A percentile compares a stretch with the other conserved stretches of the same genome.
Conservation (phyloP, 2,113 vertebrate genomes). For the Cervus canadensis region DNA sequence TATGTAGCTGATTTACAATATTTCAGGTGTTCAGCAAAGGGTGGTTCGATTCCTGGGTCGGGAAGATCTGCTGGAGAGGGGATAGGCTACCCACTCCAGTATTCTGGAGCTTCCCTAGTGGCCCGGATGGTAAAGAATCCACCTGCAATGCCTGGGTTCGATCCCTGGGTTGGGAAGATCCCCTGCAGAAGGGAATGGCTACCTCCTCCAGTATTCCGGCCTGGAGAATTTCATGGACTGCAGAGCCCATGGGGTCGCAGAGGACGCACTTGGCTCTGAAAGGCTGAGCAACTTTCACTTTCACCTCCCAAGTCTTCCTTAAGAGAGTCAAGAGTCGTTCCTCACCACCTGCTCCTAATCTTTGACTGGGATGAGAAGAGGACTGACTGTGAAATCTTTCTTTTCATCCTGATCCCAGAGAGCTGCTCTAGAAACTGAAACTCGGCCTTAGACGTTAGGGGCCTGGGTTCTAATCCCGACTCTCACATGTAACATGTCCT, state of each 20-base stretch:
- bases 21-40: not conserved
- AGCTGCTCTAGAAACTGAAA: not conserved
- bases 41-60: not conserved
- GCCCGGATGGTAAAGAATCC: not conserved
- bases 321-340: not conserved
- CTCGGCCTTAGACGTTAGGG: not conserved
- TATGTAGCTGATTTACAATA: not conserved
- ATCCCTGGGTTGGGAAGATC: not conserved
- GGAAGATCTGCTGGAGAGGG: not conserved
- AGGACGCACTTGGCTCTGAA: not conserved
- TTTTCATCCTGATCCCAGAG: not conserved
- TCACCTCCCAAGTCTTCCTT: not conserved
- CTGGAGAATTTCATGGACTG: not conserved
- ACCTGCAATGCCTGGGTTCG: not conserved
- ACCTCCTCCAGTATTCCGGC: not conserved
- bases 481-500: not conserved
- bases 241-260: not conserved
- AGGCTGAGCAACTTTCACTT: not conserved
- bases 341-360: not conserved
- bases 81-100: not conserved
- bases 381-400: not conserved
- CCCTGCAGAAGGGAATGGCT: not conserved
- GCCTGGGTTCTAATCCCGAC: not conserved
- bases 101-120: not conserved
- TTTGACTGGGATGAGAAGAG: not conserved